A percentile compares a stretch with the other conserved stretches of the same genome.
Evolutionary conservation across 2,113 vertebrate species (phyloP).

Genomic region (Podarcis cretensis): DNA sequence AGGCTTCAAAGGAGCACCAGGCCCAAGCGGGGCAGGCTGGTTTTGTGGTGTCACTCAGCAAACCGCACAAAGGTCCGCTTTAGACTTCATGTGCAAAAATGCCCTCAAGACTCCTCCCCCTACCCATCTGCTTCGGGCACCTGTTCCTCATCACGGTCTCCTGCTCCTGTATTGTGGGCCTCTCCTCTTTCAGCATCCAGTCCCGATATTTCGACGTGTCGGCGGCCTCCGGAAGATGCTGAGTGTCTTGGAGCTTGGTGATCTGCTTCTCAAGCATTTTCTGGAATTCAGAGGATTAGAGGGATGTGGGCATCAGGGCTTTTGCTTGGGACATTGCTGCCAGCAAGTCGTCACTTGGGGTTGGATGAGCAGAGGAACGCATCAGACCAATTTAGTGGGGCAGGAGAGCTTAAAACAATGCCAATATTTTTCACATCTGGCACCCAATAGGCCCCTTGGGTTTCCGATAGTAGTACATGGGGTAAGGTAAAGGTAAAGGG

Average conservation of each 20-base stretch:
- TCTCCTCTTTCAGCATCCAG: slow-evolving; percentile 52
- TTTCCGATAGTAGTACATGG: too few species aligned
- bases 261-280: slow-evolving; percentile 63
- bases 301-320: background rate
- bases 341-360: too few species aligned
- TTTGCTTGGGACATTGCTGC: background rate
- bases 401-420: background rate
- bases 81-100: too few species aligned
- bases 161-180: slow-evolving; percentile 49
- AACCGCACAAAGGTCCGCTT: too few species aligned
- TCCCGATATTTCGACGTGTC: slow-evolving; percentile 51
- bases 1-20: background rate
- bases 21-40: background rate
- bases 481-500: too few species aligned
- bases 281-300: slow-evolving; percentile 38
- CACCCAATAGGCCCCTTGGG: too few species aligned
- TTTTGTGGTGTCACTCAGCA: too few species aligned
- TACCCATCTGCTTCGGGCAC: slow-evolving; percentile 13
- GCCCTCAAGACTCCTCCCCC: background rate
- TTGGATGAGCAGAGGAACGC: too few species aligned
- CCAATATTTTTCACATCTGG: background rate
- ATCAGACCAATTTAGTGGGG: too few species aligned
- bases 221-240: background rate
- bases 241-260: slow-evolving; percentile 48
- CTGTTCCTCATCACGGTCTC: slow-evolving; percentile 62